Conservation (phyloP, 2,888 invertebrate genomes). For the Muscina levida region DNA sequence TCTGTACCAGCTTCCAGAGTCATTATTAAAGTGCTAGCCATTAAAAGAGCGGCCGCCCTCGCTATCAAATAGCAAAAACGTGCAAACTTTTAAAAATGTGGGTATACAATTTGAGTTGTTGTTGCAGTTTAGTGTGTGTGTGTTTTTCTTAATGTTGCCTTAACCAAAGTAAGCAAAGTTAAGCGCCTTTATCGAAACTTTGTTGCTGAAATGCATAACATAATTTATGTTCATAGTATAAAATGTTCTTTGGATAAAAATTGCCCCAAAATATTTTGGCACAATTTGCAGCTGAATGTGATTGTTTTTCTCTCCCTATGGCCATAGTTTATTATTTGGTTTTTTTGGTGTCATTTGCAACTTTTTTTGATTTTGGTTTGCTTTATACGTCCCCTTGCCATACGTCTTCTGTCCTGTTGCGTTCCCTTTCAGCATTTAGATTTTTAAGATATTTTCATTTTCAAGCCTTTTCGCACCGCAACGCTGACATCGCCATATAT, state of each 20-base stretch:
- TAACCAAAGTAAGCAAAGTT: no score
- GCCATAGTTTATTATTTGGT: background rate
- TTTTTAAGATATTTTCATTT: constrained; percentile 1
- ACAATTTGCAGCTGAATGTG: no score
- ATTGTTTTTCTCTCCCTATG: constrained; percentile 15
- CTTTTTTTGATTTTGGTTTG: background rate
- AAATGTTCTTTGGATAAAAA: background rate
- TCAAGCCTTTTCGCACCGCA: no score
- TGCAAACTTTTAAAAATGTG: constrained; percentile 34
- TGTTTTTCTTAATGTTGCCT: no score
- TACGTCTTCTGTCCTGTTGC: no score
- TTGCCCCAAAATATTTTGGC: background rate
- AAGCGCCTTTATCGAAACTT: background rate
- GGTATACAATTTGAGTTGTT: no score
- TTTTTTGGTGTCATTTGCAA: background rate
- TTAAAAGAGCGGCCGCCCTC: background rate
- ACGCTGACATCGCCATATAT: no score
- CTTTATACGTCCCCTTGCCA: background rate
- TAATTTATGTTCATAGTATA: constrained; percentile 18
- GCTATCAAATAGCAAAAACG: constrained; percentile 7
- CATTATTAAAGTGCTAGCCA: no score
- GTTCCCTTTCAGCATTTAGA: background rate
- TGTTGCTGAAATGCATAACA: background rate
- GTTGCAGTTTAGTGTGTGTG: no score
- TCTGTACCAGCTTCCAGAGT: background rate